Percentiles rank a stretch among this genome's conserved stretches.
phyloP scores from a whole-genome alignment of 2,888 invertebrate species.

The Cecidostiba fungosa region DNA sequence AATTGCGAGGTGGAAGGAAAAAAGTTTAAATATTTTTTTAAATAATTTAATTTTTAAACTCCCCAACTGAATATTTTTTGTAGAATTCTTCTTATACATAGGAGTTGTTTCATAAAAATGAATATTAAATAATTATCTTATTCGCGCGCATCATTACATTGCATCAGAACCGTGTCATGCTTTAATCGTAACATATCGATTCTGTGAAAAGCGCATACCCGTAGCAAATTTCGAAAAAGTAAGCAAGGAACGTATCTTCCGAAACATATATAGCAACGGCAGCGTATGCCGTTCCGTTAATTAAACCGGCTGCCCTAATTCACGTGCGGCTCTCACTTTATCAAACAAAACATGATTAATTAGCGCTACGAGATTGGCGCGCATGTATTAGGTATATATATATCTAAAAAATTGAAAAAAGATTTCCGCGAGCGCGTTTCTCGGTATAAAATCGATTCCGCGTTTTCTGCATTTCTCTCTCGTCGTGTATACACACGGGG shows the following conservation, averaged over 20 bases:
- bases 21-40: no score
- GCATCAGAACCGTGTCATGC: no score
- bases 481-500: not conserved
- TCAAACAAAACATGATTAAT: slow-evolving; percentile 10
- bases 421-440: no score
- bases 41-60: no score
- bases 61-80: no score
- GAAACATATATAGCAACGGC: not conserved
- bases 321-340: not conserved
- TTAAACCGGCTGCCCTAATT: not conserved
- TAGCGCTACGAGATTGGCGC: not conserved
- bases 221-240: not conserved
- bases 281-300: not conserved
- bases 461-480: not conserved
- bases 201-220: no score
- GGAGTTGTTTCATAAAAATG: no score
- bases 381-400: not conserved
- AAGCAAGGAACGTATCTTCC: not conserved
- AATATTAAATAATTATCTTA: no score
- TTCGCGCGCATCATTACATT: no score
- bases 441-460: not conserved
- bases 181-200: no score
- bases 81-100: no score
- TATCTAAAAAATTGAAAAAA: not conserved
- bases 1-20: no score